A percentile compares a stretch with the other conserved stretches of the same genome.
These are phyloP conservation scores for Manis javanica DNA, from an alignment of 2,797 vertebrate species.

Conservation along the genomic window DNA sequence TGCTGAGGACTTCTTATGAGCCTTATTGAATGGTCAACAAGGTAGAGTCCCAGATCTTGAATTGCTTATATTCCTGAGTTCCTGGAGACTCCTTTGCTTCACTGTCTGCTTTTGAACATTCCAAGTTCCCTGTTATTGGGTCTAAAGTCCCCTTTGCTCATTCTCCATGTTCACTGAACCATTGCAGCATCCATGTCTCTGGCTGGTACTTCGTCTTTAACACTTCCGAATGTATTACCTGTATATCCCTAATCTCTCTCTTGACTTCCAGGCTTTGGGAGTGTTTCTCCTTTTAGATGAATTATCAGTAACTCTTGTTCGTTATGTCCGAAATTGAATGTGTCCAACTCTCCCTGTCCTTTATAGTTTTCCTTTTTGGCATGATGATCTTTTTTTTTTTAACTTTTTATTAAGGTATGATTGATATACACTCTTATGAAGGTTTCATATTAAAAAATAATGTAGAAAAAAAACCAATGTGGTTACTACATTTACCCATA, in stretches of 20 bases:
- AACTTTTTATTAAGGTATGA: too few species aligned
- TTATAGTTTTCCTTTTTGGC: not conserved
- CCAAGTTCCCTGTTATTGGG: not conserved
- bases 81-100: not conserved
- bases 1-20: not conserved
- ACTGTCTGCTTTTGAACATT: not conserved
- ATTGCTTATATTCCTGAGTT: not conserved
- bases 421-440: too few species aligned
- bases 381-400: too few species aligned
- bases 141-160: not conserved
- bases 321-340: not conserved
- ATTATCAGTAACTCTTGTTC: not conserved
- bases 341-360: not conserved
- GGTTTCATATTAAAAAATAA: too few species aligned
- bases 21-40: not conserved
- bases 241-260: not conserved
- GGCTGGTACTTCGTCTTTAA: not conserved
- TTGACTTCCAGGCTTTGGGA: not conserved
- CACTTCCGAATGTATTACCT: not conserved
- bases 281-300: not conserved
- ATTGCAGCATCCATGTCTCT: not conserved
- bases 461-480: too few species aligned
- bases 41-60: not conserved
- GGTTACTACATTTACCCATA: too few species aligned
- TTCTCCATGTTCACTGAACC: not conserved